Conservation (phyloP, 2,797 vertebrate species). For the Peromyscus melanophrys region DNA sequence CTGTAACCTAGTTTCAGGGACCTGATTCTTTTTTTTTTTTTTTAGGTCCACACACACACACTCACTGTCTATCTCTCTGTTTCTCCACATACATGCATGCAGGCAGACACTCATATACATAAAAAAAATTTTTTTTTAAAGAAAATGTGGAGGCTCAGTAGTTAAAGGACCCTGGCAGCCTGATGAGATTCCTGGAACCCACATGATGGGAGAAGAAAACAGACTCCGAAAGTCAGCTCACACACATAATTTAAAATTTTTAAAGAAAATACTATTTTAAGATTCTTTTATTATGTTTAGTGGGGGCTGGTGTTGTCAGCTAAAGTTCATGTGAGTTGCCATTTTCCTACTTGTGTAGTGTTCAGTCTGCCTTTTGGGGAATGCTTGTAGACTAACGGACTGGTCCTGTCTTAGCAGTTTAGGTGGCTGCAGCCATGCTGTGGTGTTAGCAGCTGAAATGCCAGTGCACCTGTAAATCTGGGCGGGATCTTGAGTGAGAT, state of each 20-base stretch:
- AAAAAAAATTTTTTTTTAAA: background rate
- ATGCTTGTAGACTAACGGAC: background rate
- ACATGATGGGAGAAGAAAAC: background rate
- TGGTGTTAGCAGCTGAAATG: conserved; percentile 20
- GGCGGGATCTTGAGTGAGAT: background rate
- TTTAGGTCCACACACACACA: background rate
- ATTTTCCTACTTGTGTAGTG: background rate
- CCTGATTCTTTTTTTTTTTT: background rate
- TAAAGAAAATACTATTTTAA: background rate
- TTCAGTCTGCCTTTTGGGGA: background rate
- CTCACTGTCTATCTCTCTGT: too few relatives aligned
- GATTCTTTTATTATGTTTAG: background rate
- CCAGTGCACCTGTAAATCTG: background rate
- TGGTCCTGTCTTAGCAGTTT: background rate
- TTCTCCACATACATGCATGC: background rate
- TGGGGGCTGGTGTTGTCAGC: background rate
- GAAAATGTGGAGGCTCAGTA: background rate
- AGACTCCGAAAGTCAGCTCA: too few relatives aligned
- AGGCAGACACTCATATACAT: background rate
- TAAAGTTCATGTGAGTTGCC: background rate
- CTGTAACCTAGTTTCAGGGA: background rate
- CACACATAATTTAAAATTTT: background rate
- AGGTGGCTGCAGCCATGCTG: background rate
- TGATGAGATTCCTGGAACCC: background rate
- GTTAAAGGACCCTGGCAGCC: background rate